Base-by-base conservation (phyloP, 2,797 vertebrate genomes). In the Huso huso region DNA sequence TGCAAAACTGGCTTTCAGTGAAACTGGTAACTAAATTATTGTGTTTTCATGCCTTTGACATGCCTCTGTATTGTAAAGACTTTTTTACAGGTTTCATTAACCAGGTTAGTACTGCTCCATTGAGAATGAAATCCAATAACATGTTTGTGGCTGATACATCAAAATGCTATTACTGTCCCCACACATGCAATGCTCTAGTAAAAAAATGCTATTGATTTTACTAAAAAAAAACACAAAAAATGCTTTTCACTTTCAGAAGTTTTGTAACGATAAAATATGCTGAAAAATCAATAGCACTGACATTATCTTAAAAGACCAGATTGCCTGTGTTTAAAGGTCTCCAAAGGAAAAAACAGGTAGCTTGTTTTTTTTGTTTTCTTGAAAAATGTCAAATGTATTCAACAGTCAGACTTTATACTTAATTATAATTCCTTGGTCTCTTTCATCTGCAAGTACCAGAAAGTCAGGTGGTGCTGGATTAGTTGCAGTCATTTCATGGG, bases 201-300 rank as follows among this genome's bases (percentile, higher is more conserved):
- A 12, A n/a, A 58, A 58, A 58, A n/a, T 58, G 55, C 55, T 58
- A 58, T 58, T 58, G 55, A 58, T 58, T 58, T 58, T 15, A 2
- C 55, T 15, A 11, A 58, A 58, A 58, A 58, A 53, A 53, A 53
- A 8, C 52, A 58, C 55, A 58, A 13, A 7, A 11, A 13, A 58
- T 7, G 11, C 55, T 58, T 58, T 58, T 13, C 55, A 58, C 15
- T 58, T 58, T 58, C 7, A n/a, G 3, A 11, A n/a, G 12, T 11
- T 58, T n/a, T 11, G 11, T 58, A 11, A 58, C 55, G 6, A 4
- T 58, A 58, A 37, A 58, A 58, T 58, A 58, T 11, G 12, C 3
- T 37, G 12, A n/a, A 58, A 58, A 58, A 58, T 58, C 55, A 5
- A 58, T 58, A 58, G 55, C 12, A n/a, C 15, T 58, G 12, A 6